Percentiles rank a stretch among this genome's conserved stretches.
These are phyloP conservation scores for Momotus momota DNA, from an alignment of 2,797 vertebrate genomes.

Conservation along the genomic window DNA sequence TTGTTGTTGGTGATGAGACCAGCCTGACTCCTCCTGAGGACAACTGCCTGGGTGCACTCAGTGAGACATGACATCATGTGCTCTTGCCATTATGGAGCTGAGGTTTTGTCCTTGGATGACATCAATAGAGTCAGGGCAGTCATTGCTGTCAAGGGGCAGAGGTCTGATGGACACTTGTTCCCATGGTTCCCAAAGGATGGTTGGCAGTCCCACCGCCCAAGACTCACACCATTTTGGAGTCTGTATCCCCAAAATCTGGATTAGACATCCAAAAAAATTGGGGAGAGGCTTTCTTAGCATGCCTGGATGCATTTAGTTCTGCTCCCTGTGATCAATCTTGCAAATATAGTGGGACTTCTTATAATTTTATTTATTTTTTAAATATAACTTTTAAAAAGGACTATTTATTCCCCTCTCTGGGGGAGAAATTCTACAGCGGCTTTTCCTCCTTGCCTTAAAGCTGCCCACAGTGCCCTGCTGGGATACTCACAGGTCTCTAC, in stretches of 20 bases:
- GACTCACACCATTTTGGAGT: background rate
- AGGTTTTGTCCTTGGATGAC: conserved; percentile 9
- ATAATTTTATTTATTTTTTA: no score
- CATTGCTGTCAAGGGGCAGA: background rate
- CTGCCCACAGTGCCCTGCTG: background rate
- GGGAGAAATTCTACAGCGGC: fast-evolving
- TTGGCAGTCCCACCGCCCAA: background rate
- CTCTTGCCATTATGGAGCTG: background rate
- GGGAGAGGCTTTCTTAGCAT: background rate
- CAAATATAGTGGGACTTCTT: background rate
- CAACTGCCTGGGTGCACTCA: background rate
- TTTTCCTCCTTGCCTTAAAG: background rate
- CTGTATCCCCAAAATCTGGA: background rate
- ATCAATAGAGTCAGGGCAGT: background rate
- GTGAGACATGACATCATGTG: background rate
- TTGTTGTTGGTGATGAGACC: background rate
- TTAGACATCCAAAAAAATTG: background rate
- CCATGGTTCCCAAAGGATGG: background rate
- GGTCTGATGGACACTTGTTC: background rate
- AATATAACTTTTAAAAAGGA: background rate
- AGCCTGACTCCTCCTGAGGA: conserved; percentile 2
- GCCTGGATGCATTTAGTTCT: background rate
- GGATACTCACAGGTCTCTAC: background rate
- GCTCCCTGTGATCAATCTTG: background rate
- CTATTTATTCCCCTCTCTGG: background rate